Evolutionary conservation across 2,888 invertebrate genomes (phyloP), one percentile per base, ranked within the genome.

Genomic region (Achlya flavicornis): DNA sequence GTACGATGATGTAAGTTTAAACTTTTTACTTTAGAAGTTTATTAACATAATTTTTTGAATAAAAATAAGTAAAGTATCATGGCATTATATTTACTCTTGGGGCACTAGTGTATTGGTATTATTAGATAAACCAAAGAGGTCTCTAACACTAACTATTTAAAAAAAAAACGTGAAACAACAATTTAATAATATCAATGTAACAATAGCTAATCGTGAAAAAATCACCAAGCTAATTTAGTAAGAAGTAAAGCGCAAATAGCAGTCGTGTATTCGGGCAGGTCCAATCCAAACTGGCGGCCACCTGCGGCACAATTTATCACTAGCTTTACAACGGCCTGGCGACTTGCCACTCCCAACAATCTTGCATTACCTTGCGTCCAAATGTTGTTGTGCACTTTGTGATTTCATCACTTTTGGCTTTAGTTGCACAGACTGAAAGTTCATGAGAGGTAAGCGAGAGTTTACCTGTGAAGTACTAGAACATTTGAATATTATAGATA

Each of bases 301-400:
- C 86, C 86, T 87, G 87, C 77, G 74, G 65, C 81, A 53, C 67
- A 72, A 86, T 85, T 85, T 87, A 87, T 84, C 73, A 80, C 62
- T 80, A 75, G 79, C 80, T 80, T 79, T 84, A 87, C 87, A 87
- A 74, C 76, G 70, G 74, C 74, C 83, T 87, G 87, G 87, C 87
- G 77, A 72, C 76, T 72, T 85, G 87, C 87, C 87, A 87, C 83
- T 78, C 76, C 63, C 69, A 60, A 60, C 46, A 12, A 32, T 57
- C 48, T 62, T 62, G 58, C 58, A 61, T 41, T 61, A 41, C 41
- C 59, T 57, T 19, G 10, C 59, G 35, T 38, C n/a, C 46, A 32
- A 53, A 19, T 61, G 66, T 63, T 70, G 38, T 64, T 68, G 69
- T 65, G 66, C 69, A 69, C 75, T 48, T 57, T 41, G 43, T 7